These are phyloP conservation scores for Agrochola circellaris DNA, from an alignment of 2,888 invertebrate species.

Conservation along the genomic window DNA sequence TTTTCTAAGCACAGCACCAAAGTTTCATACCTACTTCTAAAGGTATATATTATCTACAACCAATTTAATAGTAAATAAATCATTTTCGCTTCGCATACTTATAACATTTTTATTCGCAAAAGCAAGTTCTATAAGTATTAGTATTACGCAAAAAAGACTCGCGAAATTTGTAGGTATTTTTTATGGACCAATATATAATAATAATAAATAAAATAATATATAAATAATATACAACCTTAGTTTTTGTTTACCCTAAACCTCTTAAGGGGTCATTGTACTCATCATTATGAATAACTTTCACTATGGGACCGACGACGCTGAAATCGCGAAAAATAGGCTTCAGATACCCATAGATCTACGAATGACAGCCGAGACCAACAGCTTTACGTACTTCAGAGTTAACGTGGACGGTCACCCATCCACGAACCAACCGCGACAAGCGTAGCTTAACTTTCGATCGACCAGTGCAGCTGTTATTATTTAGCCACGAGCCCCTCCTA, in stretches of 20 bases:
- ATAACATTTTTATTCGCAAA: background rate
- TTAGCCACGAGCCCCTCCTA: background rate
- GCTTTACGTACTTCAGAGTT: background rate
- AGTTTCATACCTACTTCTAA: background rate
- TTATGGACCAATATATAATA: background rate
- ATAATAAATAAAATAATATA: too few relatives aligned
- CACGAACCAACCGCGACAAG: too few relatives aligned
- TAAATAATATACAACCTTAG: too few relatives aligned
- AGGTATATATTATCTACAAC: too few relatives aligned
- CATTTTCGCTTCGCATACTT: background rate
- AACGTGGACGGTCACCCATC: background rate
- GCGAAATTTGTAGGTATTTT: background rate
- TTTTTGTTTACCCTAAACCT: too few relatives aligned
- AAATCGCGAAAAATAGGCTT: too few relatives aligned
- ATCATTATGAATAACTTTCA: too few relatives aligned
- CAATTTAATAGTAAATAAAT: background rate
- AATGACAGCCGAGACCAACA: background rate
- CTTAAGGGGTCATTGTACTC: too few relatives aligned
- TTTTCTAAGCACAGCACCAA: background rate
- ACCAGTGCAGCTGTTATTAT: background rate
- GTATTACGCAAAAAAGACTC: background rate
- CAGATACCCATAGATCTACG: background rate
- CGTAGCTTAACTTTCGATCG: background rate
- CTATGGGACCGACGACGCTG: too few relatives aligned
- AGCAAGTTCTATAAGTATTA: background rate